These are phyloP conservation scores for Colaptes auratus DNA, from an alignment of 2,113 vertebrate species.

Conservation along the genomic window DNA sequence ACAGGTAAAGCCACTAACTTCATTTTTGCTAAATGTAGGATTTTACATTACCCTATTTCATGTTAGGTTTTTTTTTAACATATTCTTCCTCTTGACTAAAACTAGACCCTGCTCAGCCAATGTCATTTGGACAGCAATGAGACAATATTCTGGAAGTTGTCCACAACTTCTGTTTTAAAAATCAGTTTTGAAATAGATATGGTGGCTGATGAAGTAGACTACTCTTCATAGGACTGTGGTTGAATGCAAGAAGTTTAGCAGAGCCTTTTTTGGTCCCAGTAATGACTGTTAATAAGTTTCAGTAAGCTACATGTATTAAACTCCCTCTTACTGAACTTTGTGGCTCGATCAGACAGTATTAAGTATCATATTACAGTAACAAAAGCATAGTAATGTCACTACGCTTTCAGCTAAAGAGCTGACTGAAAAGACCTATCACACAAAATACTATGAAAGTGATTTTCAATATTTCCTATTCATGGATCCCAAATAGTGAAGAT, in stretches of 20 bases:
- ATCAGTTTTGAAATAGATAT: conserved; percentile 20
- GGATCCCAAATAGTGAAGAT: not conserved
- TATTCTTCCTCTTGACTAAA: conserved; percentile 9
- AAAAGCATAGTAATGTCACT: conserved; percentile 28
- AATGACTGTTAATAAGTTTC: not conserved
- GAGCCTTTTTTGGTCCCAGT: not conserved
- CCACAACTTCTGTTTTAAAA: conserved; percentile 26
- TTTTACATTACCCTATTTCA: not conserved
- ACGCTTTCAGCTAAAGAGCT: not conserved
- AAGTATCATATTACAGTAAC: not conserved
- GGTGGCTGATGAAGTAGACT: not conserved
- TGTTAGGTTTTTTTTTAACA: not conserved
- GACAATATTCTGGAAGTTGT: not conserved
- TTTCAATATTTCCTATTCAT: not conserved
- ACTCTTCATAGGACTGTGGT: not conserved
- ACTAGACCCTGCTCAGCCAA: not conserved
- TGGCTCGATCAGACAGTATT: not conserved
- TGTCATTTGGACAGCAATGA: not conserved
- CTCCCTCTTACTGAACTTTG: not conserved
- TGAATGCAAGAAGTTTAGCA: conserved; percentile 13
- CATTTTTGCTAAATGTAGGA: not conserved
- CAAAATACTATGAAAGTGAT: not conserved
- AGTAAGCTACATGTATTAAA: not conserved
- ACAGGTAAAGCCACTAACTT: not conserved
- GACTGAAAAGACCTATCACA: not conserved